Percentiles rank a stretch among this genome's conserved stretches.
These are phyloP conservation scores for Acrobeloides nanus DNA, from an alignment of 2,888 invertebrate genomes.

Conservation along the genomic window DNA sequence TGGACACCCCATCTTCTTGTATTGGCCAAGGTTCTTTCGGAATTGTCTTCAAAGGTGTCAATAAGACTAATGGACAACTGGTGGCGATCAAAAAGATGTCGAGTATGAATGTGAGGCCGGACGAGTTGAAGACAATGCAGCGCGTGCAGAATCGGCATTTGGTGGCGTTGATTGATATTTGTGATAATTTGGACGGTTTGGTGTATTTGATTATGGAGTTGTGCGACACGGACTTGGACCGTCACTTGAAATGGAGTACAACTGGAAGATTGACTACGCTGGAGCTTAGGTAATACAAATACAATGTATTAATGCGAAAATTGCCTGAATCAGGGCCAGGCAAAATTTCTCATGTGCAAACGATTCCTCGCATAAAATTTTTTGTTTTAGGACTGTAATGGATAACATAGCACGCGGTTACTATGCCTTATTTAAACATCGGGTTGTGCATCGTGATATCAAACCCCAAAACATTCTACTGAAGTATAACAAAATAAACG, in stretches of 20 bases:
- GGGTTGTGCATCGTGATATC: slow-evolving; percentile 51
- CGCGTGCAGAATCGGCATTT: slow-evolving; percentile 30
- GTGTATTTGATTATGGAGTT: slow-evolving; percentile 50
- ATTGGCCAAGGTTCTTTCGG: slow-evolving; percentile 49
- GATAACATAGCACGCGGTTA: slow-evolving; percentile 49
- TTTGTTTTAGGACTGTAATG: slow-evolving; percentile 36
- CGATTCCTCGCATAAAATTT: no score
- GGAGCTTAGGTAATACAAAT: slow-evolving; percentile 32
- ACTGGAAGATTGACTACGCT: slow-evolving; percentile 29
- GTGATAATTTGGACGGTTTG: slow-evolving; percentile 28
- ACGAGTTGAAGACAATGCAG: slow-evolving; percentile 43
- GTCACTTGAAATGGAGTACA: slow-evolving; percentile 34
- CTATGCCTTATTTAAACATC: slow-evolving; percentile 40
- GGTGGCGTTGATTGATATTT: slow-evolving; percentile 48
- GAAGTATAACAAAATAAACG: slow-evolving; percentile 20
- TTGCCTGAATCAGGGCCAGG: neutral
- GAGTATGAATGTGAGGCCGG: slow-evolving; percentile 38
- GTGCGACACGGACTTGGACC: slow-evolving; percentile 43
- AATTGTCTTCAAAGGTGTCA: slow-evolving; percentile 34
- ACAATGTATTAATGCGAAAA: neutral
- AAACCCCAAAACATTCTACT: slow-evolving; percentile 52
- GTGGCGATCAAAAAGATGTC: slow-evolving; percentile 49
- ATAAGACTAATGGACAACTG: slow-evolving; percentile 3
- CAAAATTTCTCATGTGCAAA: neutral
- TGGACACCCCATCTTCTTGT: slow-evolving; percentile 32